phyloP scores from a whole-genome alignment of 2,888 invertebrate species.

The Mechanitis mazaeus region DNA sequence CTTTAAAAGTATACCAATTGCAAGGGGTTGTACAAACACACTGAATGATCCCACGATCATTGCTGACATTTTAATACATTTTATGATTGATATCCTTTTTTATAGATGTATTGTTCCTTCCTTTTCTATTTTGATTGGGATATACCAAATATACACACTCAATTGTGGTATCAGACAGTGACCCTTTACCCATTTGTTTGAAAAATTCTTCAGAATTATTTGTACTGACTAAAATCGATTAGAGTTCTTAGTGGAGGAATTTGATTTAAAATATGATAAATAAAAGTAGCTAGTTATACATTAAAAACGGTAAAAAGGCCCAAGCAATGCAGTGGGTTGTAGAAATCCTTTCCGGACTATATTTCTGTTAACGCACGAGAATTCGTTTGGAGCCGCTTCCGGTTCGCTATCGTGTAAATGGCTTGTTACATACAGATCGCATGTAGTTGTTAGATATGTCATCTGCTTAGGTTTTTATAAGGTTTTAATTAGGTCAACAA shows the following conservation, averaged over 20 bases:
- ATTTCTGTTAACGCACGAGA: constrained; percentile 61
- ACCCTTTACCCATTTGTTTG: too few relatives aligned
- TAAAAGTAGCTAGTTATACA: constrained; percentile 35
- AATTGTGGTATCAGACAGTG: too few relatives aligned
- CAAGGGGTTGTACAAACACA: constrained; percentile 24
- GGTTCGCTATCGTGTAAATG: constrained; percentile 42
- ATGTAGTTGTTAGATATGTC: constrained; percentile 3
- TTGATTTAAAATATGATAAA: neutral
- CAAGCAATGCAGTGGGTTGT: constrained; percentile 30
- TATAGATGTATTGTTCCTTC: neutral
- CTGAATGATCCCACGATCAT: constrained; percentile 2
- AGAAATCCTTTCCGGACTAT: constrained; percentile 59
- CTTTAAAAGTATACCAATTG: constrained; percentile 8
- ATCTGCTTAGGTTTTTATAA: neutral
- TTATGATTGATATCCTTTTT: neutral
- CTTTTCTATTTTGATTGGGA: neutral
- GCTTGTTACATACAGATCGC: constrained; percentile 21
- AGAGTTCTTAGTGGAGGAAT: neutral
- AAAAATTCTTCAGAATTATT: too few relatives aligned
- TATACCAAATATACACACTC: neutral
- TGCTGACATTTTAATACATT: neutral
- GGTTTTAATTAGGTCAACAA: neutral
- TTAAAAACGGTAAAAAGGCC: constrained; percentile 42
- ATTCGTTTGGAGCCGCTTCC: constrained; percentile 59
- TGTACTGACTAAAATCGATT: neutral